These are phyloP conservation scores for Apis laboriosa DNA, from an alignment of 1,140 invertebrate genomes.

Conservation along the genomic window DNA sequence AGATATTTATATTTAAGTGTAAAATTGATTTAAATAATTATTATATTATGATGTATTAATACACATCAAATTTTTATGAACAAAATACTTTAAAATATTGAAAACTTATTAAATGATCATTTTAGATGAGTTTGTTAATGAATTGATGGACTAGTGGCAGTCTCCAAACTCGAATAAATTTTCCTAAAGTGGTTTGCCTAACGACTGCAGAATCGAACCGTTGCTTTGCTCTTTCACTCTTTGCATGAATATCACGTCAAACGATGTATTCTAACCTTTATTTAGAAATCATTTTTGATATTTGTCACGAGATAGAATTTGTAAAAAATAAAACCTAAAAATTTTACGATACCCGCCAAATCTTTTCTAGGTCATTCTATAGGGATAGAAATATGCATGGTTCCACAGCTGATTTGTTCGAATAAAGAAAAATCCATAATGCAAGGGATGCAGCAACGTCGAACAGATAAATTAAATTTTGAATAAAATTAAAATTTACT, in stretches of 20 bases:
- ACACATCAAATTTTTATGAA: not conserved
- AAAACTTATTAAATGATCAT: not conserved
- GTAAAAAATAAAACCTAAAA: not conserved
- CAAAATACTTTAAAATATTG: not conserved
- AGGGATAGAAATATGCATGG: constrained; percentile 27
- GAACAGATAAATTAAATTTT: not conserved
- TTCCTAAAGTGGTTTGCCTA: not conserved
- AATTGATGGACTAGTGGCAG: constrained; percentile 2
- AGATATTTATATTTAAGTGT: too few relatives aligned
- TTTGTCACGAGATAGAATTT: not conserved
- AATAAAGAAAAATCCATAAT: constrained; percentile 1
- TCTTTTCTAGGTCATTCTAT: constrained; percentile 55
- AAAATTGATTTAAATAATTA: not conserved
- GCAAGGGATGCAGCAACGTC: not conserved
- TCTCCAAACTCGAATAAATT: constrained; percentile 3
- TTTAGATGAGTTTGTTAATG: not conserved
- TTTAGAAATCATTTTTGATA: too few relatives aligned
- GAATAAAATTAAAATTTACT: constrained; percentile 16
- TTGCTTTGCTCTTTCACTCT: not conserved
- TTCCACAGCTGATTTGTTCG: constrained; percentile 44
- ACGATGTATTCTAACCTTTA: constrained; percentile 40
- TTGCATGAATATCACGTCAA: not conserved
- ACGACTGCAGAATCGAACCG: constrained; percentile 17
- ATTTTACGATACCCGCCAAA: constrained; percentile 50
- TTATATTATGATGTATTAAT: not conserved